phyloP scores from a whole-genome alignment of 2,888 invertebrate genomes.

The Myopa testacea region DNA sequence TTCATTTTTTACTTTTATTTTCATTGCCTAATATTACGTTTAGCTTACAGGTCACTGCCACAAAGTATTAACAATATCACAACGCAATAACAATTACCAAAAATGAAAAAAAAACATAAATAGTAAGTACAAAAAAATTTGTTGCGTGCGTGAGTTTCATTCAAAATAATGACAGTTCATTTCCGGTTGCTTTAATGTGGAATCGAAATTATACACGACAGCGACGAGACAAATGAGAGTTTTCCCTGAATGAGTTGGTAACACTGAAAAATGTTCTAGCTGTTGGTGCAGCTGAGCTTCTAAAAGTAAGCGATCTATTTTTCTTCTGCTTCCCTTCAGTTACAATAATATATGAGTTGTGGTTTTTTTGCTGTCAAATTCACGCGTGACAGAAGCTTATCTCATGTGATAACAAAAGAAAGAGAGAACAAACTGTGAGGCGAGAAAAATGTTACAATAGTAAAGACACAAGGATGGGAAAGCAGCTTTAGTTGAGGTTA shows the following conservation, averaged over 20 bases:
- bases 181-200: slow-evolving; percentile 36
- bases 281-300: background rate
- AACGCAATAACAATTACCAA: background rate
- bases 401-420: background rate
- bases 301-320: background rate
- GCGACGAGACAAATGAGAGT: background rate
- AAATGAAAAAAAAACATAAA: background rate
- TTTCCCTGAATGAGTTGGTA: background rate
- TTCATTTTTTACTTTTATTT: no score
- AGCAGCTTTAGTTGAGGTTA: no score
- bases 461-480: no score
- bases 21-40: background rate
- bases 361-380: background rate
- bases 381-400: background rate
- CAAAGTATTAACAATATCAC: background rate
- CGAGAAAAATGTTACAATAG: no score
- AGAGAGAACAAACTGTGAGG: background rate
- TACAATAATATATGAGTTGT: background rate
- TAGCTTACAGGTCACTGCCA: slow-evolving; percentile 9
- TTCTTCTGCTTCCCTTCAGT: background rate
- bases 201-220: slow-evolving; percentile 31
- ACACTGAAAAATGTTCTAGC: background rate
- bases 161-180: slow-evolving; percentile 30
- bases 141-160: no score
- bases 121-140: no score